Conservation (phyloP, 2,888 invertebrate genomes). For the Steinernema scapterisci region DNA sequence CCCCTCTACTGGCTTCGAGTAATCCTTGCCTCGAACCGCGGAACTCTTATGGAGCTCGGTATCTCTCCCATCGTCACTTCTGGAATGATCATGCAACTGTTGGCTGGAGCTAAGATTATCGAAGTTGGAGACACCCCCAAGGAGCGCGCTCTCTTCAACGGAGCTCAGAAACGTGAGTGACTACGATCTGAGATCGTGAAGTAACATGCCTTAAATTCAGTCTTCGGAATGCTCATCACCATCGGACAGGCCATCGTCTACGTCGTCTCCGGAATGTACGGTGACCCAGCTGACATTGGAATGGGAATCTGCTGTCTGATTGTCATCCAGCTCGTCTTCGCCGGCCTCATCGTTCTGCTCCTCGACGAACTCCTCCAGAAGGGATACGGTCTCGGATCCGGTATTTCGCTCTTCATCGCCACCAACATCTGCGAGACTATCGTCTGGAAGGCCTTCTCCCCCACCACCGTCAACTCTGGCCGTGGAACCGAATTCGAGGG, state of each 20-base stretch:
- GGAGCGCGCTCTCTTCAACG: slow-evolving; percentile 95
- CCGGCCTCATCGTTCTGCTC: slow-evolving; percentile 91
- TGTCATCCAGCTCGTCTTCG: slow-evolving; percentile 93
- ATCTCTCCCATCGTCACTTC: slow-evolving; percentile 98
- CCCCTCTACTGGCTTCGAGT: slow-evolving; percentile 99
- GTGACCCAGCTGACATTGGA: slow-evolving; percentile 93
- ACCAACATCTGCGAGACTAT: slow-evolving; percentile 99
- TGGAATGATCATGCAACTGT: slow-evolving; percentile 94
- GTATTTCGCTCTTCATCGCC: slow-evolving; percentile 97
- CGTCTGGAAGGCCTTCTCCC: slow-evolving; percentile 99
- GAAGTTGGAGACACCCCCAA: slow-evolving; percentile 99
- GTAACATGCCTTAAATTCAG: slow-evolving; percentile 68
- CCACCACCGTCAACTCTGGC: slow-evolving; percentile 89
- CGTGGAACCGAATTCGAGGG: slow-evolving; percentile 94
- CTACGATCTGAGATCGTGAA: background rate
- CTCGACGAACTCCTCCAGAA: slow-evolving; percentile 86
- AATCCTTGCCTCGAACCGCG: slow-evolving; percentile 93
- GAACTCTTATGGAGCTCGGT: slow-evolving; percentile 97
- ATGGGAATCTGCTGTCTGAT: slow-evolving; percentile 95
- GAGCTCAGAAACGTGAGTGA: slow-evolving; percentile 90
- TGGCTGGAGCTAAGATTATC: slow-evolving; percentile 97
- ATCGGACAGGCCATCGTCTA: slow-evolving; percentile 98
- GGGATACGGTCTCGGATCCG: slow-evolving; percentile 85
- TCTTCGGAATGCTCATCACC: slow-evolving; percentile 98
- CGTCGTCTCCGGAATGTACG: slow-evolving; percentile 98